Conservation (phyloP, 2,797 vertebrate genomes). For the Hydrophis major region DNA sequence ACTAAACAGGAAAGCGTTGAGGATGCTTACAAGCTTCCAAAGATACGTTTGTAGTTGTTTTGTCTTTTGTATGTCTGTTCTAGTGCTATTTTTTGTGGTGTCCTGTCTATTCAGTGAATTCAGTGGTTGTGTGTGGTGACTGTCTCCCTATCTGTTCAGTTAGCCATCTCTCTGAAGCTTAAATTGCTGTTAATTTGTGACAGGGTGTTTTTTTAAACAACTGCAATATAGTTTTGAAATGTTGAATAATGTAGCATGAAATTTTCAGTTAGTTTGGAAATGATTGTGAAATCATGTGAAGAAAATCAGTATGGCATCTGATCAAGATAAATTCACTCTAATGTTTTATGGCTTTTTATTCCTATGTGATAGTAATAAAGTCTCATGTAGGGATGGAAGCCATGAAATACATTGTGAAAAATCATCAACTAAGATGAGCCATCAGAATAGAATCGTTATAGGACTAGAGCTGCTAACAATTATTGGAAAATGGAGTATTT, state of each 20-base stretch:
- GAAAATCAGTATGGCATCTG: slow-evolving; percentile 82
- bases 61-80: slow-evolving; percentile 73
- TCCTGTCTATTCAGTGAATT: slow-evolving; percentile 74
- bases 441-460: slow-evolving; percentile 75
- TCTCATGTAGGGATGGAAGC: slow-evolving; percentile 99
- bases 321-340: slow-evolving; percentile 87
- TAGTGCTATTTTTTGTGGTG: slow-evolving; percentile 72
- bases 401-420: slow-evolving; percentile 96
- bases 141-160: slow-evolving; percentile 70
- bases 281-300: slow-evolving; percentile 82
- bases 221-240: slow-evolving; percentile 76
- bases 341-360: slow-evolving; percentile 99
- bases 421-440: slow-evolving; percentile 85
- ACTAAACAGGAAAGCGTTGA: slow-evolving; percentile 38
- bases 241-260: slow-evolving; percentile 78
- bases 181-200: slow-evolving; percentile 73
- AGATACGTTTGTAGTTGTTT: slow-evolving; percentile 58
- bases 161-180: slow-evolving; percentile 70
- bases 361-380: slow-evolving; percentile 99
- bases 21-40: slow-evolving; percentile 46
- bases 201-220: slow-evolving; percentile 73
- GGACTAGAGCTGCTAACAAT: slow-evolving; percentile 65
- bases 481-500: slow-evolving; percentile 65
- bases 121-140: slow-evolving; percentile 72
- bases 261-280: slow-evolving; percentile 79